Evolutionary conservation across 2,797 vertebrate species (phyloP), one percentile per base, ranked within the genome.

Genomic region (Streptopelia turtur): DNA sequence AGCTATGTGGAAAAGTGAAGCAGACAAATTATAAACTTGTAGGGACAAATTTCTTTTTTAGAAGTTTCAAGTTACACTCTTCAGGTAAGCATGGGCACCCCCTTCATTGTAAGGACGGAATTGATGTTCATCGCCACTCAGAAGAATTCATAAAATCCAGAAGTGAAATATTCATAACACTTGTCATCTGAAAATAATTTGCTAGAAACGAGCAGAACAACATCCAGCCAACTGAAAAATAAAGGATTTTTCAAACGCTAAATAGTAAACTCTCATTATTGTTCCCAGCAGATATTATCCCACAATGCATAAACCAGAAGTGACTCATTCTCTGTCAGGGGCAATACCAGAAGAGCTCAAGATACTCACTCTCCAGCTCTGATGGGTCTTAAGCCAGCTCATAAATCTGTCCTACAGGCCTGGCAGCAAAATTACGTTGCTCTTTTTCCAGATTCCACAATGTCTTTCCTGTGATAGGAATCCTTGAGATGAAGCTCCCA

Each of bases 381-480:
- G 53, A 71, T 16, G 56, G 30, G 22, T 72, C 55, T 71, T 87
- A 89, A 85, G 59, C 39, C 65, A 93, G 72, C 43, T 86, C 22
- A 52, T 30, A 87, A 75, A 52, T 14, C 53, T 75, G 41, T 68
- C 79, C 59, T 35, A 88, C 4, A 74, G 16, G 39, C 39, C 85
- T 84, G 52, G 70, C 43, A 82, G 63, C 35, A 89, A 87, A 96
- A 93, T 45, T 77, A 87, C 64, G 28, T 10, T 88, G 72, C 61
- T 88, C 47, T 94, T 88, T 85, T 69, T 91, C 72, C 70, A 96
- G 55, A 49, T 87, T 74, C 57, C 84, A 69, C 22, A 72, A 64
- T 30, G 31, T 33, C 43, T 76, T 90, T 76, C 31, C 70, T 53
- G 18, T 37, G 52, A 52, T 4, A 69, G 24, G 37, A 86, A 90